Evolutionary conservation across 2,113 vertebrate species (phyloP), one percentile per base, ranked within the genome.

Genomic region (Corvus cornix): DNA sequence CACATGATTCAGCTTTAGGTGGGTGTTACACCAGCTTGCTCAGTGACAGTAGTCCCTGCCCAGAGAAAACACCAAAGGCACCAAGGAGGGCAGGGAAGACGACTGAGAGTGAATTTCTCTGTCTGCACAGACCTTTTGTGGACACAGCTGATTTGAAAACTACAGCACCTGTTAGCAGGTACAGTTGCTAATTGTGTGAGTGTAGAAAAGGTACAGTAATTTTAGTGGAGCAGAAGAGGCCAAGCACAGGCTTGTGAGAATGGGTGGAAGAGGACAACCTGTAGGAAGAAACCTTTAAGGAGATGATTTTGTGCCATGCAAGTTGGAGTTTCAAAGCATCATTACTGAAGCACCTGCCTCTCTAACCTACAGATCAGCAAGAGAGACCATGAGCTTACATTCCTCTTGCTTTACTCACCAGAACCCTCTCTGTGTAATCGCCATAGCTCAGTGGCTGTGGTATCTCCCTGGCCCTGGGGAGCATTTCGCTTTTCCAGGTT

Each of bases 371-470:
- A 56, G 8, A 67, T 60, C 77, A 87, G 46, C 59, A 81, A 69
- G 73, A 62, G 5, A 62, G 46, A 60, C 68, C 33, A 30, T 2
- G 13, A 62, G 60, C 41, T 53, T n/a, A 37, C 26, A 8, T 44
- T 70, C n/a, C 33, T 85, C 12, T 58, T 69, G 46, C 66, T 85
- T 85, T 83, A 73, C 44, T 83, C 88, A 64, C 44, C 78, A 73
- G 58, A 72, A 39, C 30, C 44, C 19, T 73, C 37, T 46, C 35
- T 68, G 19, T 30, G 35, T 44, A 68, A 75, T 56, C 7, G 6
- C 64, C 22, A 8, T 28, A 73, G 35, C 46, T 79, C 44, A 66
- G 39, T 14, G 62, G 30, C 49, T 9, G 1, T 56, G 69, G 33
- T 51, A 41, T 78, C 75, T 90, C 56, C 44, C 52, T 66, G 68